A percentile compares a stretch with the other conserved stretches of the same genome.
phyloP scores from a whole-genome alignment of 1,140 invertebrate species.

The Lordiphosa stackelbergi region DNA sequence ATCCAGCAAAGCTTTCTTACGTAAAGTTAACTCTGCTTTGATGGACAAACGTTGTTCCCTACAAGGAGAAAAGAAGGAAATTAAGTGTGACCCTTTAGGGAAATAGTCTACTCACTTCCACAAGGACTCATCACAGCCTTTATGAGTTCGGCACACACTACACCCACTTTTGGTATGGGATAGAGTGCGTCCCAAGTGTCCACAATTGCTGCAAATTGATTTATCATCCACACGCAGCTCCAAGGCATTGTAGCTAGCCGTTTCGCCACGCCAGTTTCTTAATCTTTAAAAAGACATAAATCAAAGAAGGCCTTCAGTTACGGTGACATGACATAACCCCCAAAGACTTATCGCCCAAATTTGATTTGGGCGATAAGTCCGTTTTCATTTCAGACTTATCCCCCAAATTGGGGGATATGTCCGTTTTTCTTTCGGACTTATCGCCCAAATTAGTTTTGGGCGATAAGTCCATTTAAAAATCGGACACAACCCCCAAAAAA shows the following conservation, averaged over 20 bases:
- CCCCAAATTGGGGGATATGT: too few relatives aligned
- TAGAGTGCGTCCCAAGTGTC: conserved; percentile 81
- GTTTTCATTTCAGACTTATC: too few relatives aligned
- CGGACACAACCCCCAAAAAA: too few relatives aligned
- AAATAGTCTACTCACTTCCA: conserved; percentile 81
- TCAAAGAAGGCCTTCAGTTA: background rate
- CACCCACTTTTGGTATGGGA: conserved; percentile 83
- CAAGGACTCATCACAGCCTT: conserved; percentile 80
- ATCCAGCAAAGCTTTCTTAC: conserved; percentile 83
- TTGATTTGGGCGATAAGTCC: too few relatives aligned
- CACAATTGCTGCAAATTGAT: conserved; percentile 83
- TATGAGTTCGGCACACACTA: conserved; percentile 79
- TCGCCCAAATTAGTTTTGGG: too few relatives aligned
- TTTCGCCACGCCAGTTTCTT: conserved; percentile 81
- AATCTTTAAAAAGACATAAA: conserved; percentile 75
- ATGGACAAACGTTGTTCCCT: conserved; percentile 81
- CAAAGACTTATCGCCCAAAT: too few relatives aligned
- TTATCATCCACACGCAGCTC: conserved; percentile 79
- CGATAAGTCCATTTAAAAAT: too few relatives aligned
- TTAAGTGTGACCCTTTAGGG: too few relatives aligned
- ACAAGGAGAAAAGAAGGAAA: conserved; percentile 16
- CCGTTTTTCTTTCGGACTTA: too few relatives aligned
- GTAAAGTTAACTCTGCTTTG: conserved; percentile 84
- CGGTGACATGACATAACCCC: too few relatives aligned
- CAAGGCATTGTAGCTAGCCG: conserved; percentile 78